Conservation (phyloP, 2,113 vertebrate genomes). For the Oenanthe melanoleuca region DNA sequence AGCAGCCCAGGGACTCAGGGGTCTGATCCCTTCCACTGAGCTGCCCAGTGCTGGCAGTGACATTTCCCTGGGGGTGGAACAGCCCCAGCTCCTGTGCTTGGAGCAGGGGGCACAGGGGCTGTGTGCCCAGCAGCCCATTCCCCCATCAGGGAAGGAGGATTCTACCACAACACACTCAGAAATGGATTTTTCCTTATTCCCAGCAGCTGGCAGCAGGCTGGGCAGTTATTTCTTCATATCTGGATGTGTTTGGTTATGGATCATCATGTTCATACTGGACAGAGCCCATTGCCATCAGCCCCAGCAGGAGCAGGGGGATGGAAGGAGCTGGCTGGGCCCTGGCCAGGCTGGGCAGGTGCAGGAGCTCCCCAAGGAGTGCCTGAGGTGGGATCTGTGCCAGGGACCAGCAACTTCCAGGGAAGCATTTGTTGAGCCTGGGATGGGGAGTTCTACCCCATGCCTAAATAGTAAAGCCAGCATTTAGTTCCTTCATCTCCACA, state of each 20-base stretch:
- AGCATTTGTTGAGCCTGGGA: background rate
- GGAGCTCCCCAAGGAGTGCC: background rate
- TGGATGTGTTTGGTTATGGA: background rate
- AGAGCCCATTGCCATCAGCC: background rate
- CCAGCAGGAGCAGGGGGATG: background rate
- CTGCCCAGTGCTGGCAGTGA: background rate
- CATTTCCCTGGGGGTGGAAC: accelerated
- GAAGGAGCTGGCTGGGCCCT: background rate
- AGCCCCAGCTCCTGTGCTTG: background rate
- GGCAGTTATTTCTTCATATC: background rate
- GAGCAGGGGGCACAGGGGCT: background rate
- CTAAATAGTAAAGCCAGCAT: conserved; percentile 28
- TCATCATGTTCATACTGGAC: accelerated
- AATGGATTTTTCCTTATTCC: background rate
- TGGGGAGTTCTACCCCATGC: background rate
- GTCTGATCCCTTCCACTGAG: background rate
- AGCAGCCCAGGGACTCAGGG: background rate
- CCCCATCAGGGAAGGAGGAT: background rate
- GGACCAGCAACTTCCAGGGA: background rate
- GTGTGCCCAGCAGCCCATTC: background rate
- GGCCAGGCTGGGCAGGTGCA: background rate
- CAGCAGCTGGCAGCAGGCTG: background rate
- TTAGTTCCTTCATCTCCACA: conserved; percentile 35
- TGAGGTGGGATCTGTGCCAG: background rate
- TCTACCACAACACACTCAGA: background rate